Percentiles rank a stretch among this genome's conserved stretches.
Evolutionary conservation across 2,888 invertebrate species (phyloP).

Genomic region (Pheosia gnoma): DNA sequence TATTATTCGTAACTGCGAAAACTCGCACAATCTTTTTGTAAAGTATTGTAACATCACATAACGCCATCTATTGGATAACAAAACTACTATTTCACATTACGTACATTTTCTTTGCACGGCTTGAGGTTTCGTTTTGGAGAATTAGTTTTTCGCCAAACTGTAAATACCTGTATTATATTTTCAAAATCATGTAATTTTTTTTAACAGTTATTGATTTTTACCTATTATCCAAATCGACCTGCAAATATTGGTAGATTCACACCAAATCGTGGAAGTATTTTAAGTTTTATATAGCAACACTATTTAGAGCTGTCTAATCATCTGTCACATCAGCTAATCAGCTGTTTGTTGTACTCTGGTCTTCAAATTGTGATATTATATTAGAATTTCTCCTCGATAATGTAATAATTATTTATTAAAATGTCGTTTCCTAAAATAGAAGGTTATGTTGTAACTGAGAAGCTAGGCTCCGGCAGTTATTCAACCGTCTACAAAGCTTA

Average conservation of each 20-base stretch:
- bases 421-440: slow-evolving; percentile 85
- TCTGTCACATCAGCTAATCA: background rate
- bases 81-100: no score
- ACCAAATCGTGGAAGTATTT: background rate
- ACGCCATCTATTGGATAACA: no score
- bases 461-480: slow-evolving; percentile 92
- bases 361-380: background rate
- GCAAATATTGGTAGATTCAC: background rate
- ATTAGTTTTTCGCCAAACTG: no score
- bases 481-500: slow-evolving; percentile 93
- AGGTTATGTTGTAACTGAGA: slow-evolving; percentile 88
- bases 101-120: no score
- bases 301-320: background rate
- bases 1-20: no score
- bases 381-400: slow-evolving; percentile 10
- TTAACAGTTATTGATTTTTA: no score
- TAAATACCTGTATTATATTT: no score
- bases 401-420: slow-evolving; percentile 25
- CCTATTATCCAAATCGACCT: no score
- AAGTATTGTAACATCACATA: no score
- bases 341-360: background rate
- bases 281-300: background rate
- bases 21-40: no score
- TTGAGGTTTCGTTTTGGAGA: no score
- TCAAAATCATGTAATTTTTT: no score